Conservation (phyloP, 2,797 vertebrate species). For the Sphenodon punctatus region DNA sequence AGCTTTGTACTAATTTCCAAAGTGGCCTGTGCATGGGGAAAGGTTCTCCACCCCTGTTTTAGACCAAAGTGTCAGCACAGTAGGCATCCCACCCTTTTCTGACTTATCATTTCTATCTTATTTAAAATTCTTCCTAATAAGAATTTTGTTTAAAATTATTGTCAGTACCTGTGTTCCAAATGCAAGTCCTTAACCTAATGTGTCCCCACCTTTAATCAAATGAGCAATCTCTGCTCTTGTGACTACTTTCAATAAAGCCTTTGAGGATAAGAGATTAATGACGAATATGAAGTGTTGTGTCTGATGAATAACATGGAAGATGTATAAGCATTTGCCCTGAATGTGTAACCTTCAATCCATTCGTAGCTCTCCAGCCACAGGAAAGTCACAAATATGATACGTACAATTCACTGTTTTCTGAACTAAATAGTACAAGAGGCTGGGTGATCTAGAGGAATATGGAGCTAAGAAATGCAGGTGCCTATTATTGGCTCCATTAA, state of each 20-base stretch:
- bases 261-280: neutral
- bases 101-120: neutral
- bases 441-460: neutral
- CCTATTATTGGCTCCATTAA: neutral
- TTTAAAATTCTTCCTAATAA: neutral
- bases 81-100: neutral
- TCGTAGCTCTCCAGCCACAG: neutral
- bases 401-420: neutral
- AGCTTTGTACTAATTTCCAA: too few species aligned
- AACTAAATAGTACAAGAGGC: neutral
- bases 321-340: rapidly evolving
- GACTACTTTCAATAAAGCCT: neutral
- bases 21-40: too few species aligned
- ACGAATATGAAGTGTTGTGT: neutral
- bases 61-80: neutral
- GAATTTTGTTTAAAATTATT: neutral
- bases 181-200: neutral
- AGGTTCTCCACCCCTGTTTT: too few species aligned
- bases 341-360: neutral
- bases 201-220: neutral
- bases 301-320: neutral
- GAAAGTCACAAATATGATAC: rapidly evolving
- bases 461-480: neutral
- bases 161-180: neutral
- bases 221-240: neutral